Conservation (phyloP, 2,888 invertebrate genomes). For the Diplolepis rosae region DNA sequence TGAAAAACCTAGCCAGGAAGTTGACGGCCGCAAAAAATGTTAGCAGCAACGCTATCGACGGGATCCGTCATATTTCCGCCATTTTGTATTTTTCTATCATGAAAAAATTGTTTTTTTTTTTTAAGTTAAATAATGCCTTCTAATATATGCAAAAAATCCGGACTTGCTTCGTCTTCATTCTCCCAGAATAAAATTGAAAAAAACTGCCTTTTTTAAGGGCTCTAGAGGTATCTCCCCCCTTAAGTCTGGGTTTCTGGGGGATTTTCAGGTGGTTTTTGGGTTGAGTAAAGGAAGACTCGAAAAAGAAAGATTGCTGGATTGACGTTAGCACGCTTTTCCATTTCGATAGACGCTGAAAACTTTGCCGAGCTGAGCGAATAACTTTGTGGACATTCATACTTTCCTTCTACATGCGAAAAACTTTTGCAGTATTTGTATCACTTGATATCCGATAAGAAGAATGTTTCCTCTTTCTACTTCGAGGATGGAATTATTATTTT, state of each 20-base stretch:
- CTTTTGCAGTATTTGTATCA: conserved; percentile 23
- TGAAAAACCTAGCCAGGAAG: too few relatives aligned
- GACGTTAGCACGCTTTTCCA: conserved; percentile 28
- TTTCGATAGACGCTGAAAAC: conserved; percentile 17
- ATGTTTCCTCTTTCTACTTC: neutral
- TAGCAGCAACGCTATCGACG: too few relatives aligned
- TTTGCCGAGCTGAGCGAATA: neutral
- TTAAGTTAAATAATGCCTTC: too few relatives aligned
- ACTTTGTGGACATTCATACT: conserved; percentile 23
- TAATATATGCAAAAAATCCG: too few relatives aligned
- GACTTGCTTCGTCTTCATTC: too few relatives aligned
- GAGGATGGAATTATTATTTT: conserved; percentile 20
- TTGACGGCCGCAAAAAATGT: too few relatives aligned
- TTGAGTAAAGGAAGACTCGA: conserved; percentile 3
- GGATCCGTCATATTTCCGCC: too few relatives aligned
- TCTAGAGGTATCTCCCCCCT: too few relatives aligned
- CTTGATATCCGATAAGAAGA: neutral
- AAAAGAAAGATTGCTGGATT: conserved; percentile 20
- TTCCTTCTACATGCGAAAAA: neutral
- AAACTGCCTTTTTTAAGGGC: too few relatives aligned
- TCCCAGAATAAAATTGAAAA: too few relatives aligned
- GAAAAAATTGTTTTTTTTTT: too few relatives aligned
- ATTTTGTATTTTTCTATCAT: too few relatives aligned
- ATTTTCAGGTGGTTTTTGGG: conserved; percentile 2
- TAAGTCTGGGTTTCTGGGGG: neutral